Base-by-base conservation (phyloP, 2,797 vertebrate species). In the Scomberomorus guttatus region DNA sequence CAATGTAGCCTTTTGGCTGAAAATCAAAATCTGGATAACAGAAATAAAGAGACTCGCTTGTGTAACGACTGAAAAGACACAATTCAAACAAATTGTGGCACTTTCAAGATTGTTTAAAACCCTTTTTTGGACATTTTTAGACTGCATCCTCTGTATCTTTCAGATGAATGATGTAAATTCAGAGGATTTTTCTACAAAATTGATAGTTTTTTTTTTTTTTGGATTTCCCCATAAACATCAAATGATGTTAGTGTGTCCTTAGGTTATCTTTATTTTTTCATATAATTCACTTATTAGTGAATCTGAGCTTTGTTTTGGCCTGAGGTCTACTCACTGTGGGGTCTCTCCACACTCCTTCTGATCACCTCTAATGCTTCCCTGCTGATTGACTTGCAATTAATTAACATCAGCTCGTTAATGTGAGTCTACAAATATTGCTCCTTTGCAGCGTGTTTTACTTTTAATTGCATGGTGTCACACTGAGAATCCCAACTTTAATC, bases 401-500 rank as follows among this genome's bases (percentile, higher is more conserved):
- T 89, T 77, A 84, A 60, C 46, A 82, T 67, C 4, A 71, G 42
- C 60, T 71, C 32, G 2, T 75, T 69, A 81, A 84, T 44, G 58
- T 17, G 29, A 72, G 61, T 42, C 25, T 22, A 69, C 65, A 78
- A 51, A 86, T 54, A 55, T 46, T 18, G 75, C 70, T 80, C 37
- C 59, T 70, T 64, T 78, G 80, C 69, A 70, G 34, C 46, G 2
- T 27, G 44, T 29, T 78, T 60, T 65, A 77, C 68, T 75, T 82
- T 67, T 81, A 87, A 93, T 93, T 85, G 79, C 78, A 82, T 54
- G 63, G 84, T 82, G 69, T 81, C 69, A 87, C 83, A 76, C 60
- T 62, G 75, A 85, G 82, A 83, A 29, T 34, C 46, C 27, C 48
- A 72, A 79, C 67, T 79, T 80, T 54, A 76, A 83, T 82, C 76